Base-by-base conservation (phyloP, 2,888 invertebrate genomes). In the Flabesymbios commensalis region DNA sequence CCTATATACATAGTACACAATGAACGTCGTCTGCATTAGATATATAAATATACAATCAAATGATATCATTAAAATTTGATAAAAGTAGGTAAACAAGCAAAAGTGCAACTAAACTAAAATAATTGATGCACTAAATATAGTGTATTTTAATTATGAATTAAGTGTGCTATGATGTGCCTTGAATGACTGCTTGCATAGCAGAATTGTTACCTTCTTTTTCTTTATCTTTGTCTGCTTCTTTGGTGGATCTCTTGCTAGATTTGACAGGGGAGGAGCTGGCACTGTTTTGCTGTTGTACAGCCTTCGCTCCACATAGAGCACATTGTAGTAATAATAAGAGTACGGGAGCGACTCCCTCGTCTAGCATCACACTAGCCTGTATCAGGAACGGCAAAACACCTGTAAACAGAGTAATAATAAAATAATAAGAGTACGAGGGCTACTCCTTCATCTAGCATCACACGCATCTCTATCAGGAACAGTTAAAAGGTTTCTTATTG, bases 331-430 rank as follows among this genome's bases (percentile, higher is more conserved):
- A 86, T 81, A 94, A 94, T 61, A 97, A 86, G 57, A 95, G 90
- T 7, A 93, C 92, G 47, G 94, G 91, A 61, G 94, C 92, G 2
- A 97, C 94, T 54, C 88, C 87, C 84, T 95, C 94, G 79, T 95
- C 94, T 61, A 96, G 85, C 51, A 90, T 86, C 63, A 93, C 91
- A 74, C 93, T 91, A 49, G 91, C 90, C 68, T 82, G 83, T 63
- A 90, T 87, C 75, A 96, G 87, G 75, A 96, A 89, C 71, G 93
- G 90, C 29, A 93, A 86, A 51, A 95, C 88, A 26, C 57, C 64
- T 63, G 55, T 29, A 7, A 41, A 26, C 5, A 31, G 10, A 10
- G 10, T 51, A 10, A 10, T 14, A 7, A 14, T 22, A 28, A 14
- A 10, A 29, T 51, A 14, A 28, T 22, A 19, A 51, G 17, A 47